Conservation (phyloP, 2,113 vertebrate genomes). For the Anthoscopus minutus region DNA sequence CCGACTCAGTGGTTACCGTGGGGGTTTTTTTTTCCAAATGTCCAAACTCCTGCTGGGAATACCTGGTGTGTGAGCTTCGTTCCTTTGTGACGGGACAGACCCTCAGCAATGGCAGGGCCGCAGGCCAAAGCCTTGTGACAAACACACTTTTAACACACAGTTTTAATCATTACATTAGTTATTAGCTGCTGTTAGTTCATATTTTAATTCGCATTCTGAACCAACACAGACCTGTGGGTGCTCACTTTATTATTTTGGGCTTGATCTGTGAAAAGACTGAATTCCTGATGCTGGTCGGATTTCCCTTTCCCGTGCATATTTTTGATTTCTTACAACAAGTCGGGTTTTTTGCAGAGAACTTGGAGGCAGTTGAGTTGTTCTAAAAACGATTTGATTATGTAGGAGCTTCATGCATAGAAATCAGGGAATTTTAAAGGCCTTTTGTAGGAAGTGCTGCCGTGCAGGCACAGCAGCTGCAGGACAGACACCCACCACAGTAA, state of each 20-base stretch:
- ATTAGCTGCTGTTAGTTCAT: background rate
- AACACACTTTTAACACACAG: background rate
- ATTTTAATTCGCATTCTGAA: background rate
- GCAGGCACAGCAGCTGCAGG: background rate
- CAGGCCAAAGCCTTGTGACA: background rate
- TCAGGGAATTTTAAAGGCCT: background rate
- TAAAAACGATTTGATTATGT: background rate
- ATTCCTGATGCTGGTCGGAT: background rate
- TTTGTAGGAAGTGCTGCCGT: background rate
- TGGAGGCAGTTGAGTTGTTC: background rate
- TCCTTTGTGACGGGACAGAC: background rate
- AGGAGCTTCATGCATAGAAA: background rate
- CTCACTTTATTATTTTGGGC: background rate
- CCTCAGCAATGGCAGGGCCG: background rate
- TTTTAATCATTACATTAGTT: background rate
- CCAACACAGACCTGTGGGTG: background rate
- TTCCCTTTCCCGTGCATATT: background rate
- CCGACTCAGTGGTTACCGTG: background rate
- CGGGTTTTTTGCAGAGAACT: background rate
- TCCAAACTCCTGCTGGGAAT: background rate
- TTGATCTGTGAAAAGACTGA: background rate
- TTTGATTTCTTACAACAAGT: background rate
- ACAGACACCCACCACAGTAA: background rate
- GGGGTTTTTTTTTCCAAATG: background rate
- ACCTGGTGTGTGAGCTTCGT: fast-evolving